A percentile compares a stretch with the other conserved stretches of the same genome.
These are phyloP conservation scores for Gymnoscopelus braueri DNA, from an alignment of 2,797 vertebrate species.

Conservation along the genomic window DNA sequence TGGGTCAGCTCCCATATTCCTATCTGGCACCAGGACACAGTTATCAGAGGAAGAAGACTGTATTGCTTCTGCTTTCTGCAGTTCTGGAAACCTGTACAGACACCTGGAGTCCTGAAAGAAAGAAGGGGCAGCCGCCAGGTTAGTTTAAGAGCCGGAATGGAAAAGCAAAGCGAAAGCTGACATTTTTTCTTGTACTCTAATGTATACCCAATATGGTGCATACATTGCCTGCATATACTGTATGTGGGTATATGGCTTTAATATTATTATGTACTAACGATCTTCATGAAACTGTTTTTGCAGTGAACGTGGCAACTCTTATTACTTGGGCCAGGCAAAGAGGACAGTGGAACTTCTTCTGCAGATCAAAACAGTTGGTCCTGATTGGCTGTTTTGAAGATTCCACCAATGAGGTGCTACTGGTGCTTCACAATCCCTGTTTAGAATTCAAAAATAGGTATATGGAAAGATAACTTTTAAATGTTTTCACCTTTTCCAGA, in stretches of 20 bases:
- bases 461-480: too few relatives aligned
- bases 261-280: background rate
- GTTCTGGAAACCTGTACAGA: slow-evolving; percentile 91
- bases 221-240: background rate
- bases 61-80: slow-evolving; percentile 81
- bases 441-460: too few relatives aligned
- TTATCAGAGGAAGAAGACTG: slow-evolving; percentile 90
- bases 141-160: slow-evolving; percentile 34
- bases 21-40: slow-evolving; percentile 82
- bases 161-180: background rate
- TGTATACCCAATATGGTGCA: background rate
- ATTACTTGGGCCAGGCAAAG: slow-evolving; percentile 77
- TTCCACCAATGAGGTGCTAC: slow-evolving; percentile 88
- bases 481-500: slow-evolving; percentile 68
- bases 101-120: slow-evolving; percentile 87
- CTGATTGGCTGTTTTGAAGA: slow-evolving; percentile 90
- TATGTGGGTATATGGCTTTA: background rate
- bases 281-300: slow-evolving; percentile 11
- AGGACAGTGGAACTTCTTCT: slow-evolving; percentile 88
- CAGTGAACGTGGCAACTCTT: slow-evolving; percentile 84
- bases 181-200: background rate
- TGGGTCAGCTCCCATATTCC: slow-evolving; percentile 80
- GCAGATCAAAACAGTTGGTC: slow-evolving; percentile 77
- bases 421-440: background rate
- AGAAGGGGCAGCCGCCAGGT: slow-evolving; percentile 93